Conservation (phyloP, 1,140 invertebrate species). For the Homarus americanus region DNA sequence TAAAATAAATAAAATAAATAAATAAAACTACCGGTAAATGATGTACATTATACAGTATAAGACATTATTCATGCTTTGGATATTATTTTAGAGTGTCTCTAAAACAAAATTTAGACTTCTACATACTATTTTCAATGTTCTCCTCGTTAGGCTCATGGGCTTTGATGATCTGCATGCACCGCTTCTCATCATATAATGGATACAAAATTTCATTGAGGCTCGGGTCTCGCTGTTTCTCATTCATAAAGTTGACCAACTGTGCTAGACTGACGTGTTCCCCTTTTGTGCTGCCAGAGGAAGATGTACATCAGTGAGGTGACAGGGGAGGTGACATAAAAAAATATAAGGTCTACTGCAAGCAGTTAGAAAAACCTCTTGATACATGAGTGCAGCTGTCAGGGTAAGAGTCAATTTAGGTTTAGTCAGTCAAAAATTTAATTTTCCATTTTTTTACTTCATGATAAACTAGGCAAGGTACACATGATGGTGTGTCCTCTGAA, state of each 20-base stretch:
- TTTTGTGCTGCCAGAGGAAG: slow-evolving; percentile 84
- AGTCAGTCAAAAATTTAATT: too few relatives aligned
- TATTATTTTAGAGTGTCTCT: too few relatives aligned
- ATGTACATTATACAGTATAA: not conserved
- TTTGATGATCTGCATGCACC: slow-evolving; percentile 94
- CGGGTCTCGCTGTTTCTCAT: slow-evolving; percentile 99
- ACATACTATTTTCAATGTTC: slow-evolving; percentile 87
- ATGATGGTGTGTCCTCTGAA: too few relatives aligned
- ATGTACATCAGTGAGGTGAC: slow-evolving; percentile 55
- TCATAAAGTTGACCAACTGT: slow-evolving; percentile 96
- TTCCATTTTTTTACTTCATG: too few relatives aligned
- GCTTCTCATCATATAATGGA: slow-evolving; percentile 97
- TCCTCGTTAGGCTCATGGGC: slow-evolving; percentile 95
- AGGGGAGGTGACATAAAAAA: too few relatives aligned
- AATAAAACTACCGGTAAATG: too few relatives aligned
- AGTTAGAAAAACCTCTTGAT: not conserved
- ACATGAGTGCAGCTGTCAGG: not conserved
- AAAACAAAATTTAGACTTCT: too few relatives aligned
- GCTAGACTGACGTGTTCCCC: slow-evolving; percentile 90
- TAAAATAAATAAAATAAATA: too few relatives aligned
- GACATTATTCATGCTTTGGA: too few relatives aligned
- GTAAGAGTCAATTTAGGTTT: not conserved
- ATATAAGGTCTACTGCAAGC: too few relatives aligned
- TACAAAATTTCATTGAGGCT: slow-evolving; percentile 99
- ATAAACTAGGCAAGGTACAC: too few relatives aligned